Percentiles rank a stretch among this genome's conserved stretches.
Evolutionary conservation across 2,797 vertebrate genomes (phyloP).

Genomic region (Propithecus deckenii): DNA sequence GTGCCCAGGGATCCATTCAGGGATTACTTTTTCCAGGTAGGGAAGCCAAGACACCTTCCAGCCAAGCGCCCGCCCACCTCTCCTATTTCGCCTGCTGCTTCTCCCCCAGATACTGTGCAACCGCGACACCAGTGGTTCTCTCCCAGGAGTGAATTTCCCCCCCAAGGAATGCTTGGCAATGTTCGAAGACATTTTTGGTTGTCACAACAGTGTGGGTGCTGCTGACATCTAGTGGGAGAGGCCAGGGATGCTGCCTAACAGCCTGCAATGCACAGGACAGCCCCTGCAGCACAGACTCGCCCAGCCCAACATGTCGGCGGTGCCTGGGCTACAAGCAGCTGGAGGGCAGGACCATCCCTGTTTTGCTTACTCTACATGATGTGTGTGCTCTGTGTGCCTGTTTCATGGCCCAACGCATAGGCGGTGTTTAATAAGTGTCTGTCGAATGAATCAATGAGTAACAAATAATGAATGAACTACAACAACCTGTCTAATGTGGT

Average conservation of each 20-base stretch:
- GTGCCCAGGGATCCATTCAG: neutral
- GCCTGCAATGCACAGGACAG: too few species aligned
- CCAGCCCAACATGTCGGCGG: neutral
- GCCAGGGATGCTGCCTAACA: neutral
- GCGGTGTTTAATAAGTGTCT: neutral
- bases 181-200: neutral
- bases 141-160: neutral
- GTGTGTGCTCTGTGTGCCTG: neutral
- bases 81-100: neutral
- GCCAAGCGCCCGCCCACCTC: neutral
- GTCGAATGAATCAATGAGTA: neutral
- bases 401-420: neutral
- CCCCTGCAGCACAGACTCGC: neutral
- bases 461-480: neutral
- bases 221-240: slow-evolving; percentile 12
- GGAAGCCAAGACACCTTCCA: neutral
- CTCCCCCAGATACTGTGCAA: neutral
- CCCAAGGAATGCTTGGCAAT: neutral
- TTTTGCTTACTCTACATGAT: neutral
- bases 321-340: neutral
- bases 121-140: neutral
- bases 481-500: neutral
- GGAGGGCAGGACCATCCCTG: neutral
- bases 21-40: neutral
- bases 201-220: neutral